Percentiles rank a stretch among this genome's conserved stretches.
Evolutionary conservation across 2,797 vertebrate genomes (phyloP).

Genomic region (Tarsius wallacei): DNA sequence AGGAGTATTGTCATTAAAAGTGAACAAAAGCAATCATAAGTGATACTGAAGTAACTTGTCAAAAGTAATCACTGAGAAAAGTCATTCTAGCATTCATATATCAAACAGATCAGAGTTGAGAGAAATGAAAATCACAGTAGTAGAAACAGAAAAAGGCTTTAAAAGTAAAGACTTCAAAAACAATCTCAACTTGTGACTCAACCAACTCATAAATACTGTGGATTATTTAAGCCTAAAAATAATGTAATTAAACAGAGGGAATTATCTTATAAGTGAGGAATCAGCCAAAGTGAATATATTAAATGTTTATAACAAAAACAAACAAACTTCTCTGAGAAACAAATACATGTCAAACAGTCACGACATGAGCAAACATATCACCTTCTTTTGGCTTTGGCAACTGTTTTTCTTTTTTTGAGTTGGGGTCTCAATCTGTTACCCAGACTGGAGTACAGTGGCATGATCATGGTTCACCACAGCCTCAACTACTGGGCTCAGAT

Average conservation of each 20-base stretch:
- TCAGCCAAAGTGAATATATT: slow-evolving; percentile 25
- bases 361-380: not conserved
- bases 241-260: not conserved
- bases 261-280: slow-evolving; percentile 17
- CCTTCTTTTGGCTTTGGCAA: not conserved
- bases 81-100: not conserved
- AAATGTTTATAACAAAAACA: not conserved
- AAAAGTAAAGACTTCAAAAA: slow-evolving; percentile 36
- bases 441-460: too few species aligned
- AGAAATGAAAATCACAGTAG: not conserved
- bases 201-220: not conserved
- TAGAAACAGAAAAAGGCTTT: not conserved
- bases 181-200: slow-evolving; percentile 3
- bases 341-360: not conserved
- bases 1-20: slow-evolving; percentile 24
- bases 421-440: too few species aligned
- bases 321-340: slow-evolving; percentile 22
- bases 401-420: not conserved
- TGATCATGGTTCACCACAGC: too few species aligned
- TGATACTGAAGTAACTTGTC: not conserved
- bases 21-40: not conserved
- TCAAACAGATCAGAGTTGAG: not conserved
- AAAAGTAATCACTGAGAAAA: not conserved
- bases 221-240: slow-evolving; percentile 36
- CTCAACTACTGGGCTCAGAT: too few species aligned